Conservation (phyloP, 2,113 vertebrate genomes). For the Crotalus tigris region DNA sequence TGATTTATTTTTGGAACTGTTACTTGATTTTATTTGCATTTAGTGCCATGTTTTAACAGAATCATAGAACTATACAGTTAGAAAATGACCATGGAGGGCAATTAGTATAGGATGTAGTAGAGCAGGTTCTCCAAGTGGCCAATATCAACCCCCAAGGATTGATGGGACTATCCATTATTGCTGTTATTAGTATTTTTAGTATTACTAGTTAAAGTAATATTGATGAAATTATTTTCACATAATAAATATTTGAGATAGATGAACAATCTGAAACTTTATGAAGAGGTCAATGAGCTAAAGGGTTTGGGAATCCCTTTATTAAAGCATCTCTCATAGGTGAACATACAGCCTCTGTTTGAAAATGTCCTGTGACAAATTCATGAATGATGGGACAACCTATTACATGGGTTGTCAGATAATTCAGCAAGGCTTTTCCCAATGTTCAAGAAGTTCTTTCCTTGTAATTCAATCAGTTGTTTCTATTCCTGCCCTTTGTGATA, state of each 20-base stretch:
- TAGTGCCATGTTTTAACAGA: slow-evolving; percentile 34
- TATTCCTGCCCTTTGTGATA: background rate
- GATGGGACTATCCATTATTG: background rate
- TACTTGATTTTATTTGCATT: background rate
- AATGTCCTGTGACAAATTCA: background rate
- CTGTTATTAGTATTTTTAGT: background rate
- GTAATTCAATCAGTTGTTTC: background rate
- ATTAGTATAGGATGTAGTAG: background rate
- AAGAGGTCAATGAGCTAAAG: background rate
- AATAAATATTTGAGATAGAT: background rate
- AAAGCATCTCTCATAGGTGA: background rate
- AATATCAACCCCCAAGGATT: background rate
- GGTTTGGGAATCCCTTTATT: background rate
- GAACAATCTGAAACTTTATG: background rate
- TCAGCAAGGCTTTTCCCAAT: background rate
- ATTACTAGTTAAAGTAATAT: background rate
- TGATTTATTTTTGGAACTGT: slow-evolving; percentile 23
- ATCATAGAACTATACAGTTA: slow-evolving; percentile 22
- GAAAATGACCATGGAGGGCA: background rate
- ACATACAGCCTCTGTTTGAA: background rate
- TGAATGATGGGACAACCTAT: background rate
- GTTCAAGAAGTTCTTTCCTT: background rate
- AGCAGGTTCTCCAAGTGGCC: background rate
- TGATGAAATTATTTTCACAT: background rate
- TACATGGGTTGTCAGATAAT: background rate